A percentile compares a stretch with the other conserved stretches of the same genome.
phyloP scores from a whole-genome alignment of 2,113 vertebrate species.

The Pogona vitticeps region DNA sequence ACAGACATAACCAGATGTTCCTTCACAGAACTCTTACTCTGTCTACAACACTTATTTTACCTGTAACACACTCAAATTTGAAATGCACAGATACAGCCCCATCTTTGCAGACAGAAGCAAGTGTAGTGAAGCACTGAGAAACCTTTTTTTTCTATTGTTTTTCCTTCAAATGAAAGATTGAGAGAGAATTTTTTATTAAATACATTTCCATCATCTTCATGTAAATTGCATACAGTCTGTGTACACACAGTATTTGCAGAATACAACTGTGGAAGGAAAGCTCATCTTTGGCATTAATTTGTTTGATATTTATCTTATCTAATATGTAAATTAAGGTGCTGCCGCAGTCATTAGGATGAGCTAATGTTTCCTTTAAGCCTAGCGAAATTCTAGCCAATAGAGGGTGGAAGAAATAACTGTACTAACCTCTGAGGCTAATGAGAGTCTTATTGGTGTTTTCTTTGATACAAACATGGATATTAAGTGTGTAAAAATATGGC shows the following conservation, averaged over 20 bases:
- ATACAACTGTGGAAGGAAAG: constrained; percentile 65
- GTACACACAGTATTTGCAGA: constrained; percentile 57
- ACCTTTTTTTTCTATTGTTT: neutral
- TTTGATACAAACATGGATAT: constrained; percentile 46
- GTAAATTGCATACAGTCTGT: constrained; percentile 48
- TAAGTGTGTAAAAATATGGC: constrained; percentile 37
- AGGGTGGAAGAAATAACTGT: constrained; percentile 39
- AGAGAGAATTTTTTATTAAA: constrained; percentile 18
- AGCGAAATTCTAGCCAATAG: constrained; percentile 67
- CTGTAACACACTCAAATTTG: neutral
- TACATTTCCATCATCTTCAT: constrained; percentile 52
- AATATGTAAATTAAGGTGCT: constrained; percentile 79
- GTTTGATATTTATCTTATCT: constrained; percentile 82
- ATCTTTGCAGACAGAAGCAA: constrained; percentile 11
- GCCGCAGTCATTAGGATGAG: constrained; percentile 73
- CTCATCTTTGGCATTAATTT: constrained; percentile 77
- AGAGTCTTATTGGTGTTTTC: constrained; percentile 56
- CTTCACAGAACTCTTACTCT: constrained; percentile 7
- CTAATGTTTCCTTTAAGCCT: constrained; percentile 74
- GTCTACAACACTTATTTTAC: constrained; percentile 5
- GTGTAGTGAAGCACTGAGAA: neutral
- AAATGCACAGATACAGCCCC: neutral
- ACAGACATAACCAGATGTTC: constrained; percentile 23
- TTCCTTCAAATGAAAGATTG: constrained; percentile 25
- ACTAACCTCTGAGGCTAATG: constrained; percentile 67